Percentiles rank a stretch among this genome's conserved stretches.
Conservation (phyloP, 2,797 vertebrate genomes). For the Chelon auratus region DNA sequence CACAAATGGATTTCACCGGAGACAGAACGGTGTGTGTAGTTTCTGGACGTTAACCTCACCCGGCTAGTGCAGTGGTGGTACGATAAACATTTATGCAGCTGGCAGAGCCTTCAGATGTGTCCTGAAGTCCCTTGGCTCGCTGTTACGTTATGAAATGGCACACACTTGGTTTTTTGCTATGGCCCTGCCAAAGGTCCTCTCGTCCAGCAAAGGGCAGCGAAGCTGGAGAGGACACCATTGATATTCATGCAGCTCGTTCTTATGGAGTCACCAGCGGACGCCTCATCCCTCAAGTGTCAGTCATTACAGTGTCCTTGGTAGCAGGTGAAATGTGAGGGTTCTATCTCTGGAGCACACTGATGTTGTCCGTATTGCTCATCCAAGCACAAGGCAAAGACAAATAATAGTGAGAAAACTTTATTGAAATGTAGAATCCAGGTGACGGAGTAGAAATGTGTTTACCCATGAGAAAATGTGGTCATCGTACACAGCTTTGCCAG, state of each 20-base stretch:
- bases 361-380: constrained; percentile 13
- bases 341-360: constrained; percentile 20
- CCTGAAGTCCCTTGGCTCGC: constrained; percentile 35
- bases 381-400: background rate
- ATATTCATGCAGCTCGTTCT: constrained; percentile 64
- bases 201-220: constrained; percentile 57
- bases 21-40: constrained; percentile 41
- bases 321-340: constrained; percentile 64
- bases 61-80: constrained; percentile 35
- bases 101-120: constrained; percentile 37
- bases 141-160: constrained; percentile 55
- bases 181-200: constrained; percentile 60
- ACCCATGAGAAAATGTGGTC: background rate
- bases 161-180: constrained; percentile 21
- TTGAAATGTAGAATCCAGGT: constrained; percentile 3
- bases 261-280: constrained; percentile 41
- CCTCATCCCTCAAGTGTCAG: constrained; percentile 66
- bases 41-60: constrained; percentile 39
- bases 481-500: too few species aligned
- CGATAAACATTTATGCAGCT: constrained; percentile 51
- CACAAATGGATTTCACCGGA: constrained; percentile 59
- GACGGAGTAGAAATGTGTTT: constrained; percentile 2
- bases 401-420: constrained; percentile 4
- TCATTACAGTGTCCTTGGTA: constrained; percentile 62
- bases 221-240: constrained; percentile 61